phyloP scores from a whole-genome alignment of 35 echinoderm and acorn worm species.

The Apostichopus parvimensis region DNA sequence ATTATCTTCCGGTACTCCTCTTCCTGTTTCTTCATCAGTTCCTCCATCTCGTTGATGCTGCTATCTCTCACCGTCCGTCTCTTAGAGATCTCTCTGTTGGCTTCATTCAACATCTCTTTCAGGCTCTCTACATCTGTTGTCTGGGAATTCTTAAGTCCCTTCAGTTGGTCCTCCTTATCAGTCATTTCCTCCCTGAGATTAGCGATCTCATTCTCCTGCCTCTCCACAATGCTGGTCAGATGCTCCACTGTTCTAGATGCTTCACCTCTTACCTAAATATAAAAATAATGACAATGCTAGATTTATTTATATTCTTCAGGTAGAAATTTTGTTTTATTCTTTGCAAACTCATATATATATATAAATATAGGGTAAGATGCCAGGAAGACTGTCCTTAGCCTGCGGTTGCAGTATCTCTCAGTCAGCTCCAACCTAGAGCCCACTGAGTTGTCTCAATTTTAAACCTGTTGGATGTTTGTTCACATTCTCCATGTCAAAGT shows the following conservation, averaged over 20 bases:
- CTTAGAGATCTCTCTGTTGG: constrained; percentile 60
- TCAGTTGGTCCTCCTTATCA: constrained; percentile 48
- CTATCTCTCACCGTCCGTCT: constrained; percentile 55
- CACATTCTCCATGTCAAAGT: too few relatives aligned
- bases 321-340: too few relatives aligned
- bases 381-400: too few relatives aligned
- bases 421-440: too few relatives aligned
- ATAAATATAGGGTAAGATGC: too few relatives aligned
- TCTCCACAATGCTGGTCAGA: constrained; percentile 74
- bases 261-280: constrained; percentile 54
- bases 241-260: constrained; percentile 70
- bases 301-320: too few relatives aligned
- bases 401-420: too few relatives aligned
- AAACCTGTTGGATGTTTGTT: too few relatives aligned
- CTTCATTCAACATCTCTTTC: constrained; percentile 74
- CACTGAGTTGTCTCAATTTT: too few relatives aligned
- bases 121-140: constrained; percentile 63
- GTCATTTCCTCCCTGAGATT: constrained; percentile 60
- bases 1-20: constrained; percentile 56
- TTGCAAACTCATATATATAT: too few relatives aligned
- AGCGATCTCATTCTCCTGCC: constrained; percentile 75
- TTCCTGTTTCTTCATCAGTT: constrained; percentile 53
- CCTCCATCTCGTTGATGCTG: constrained; percentile 53
- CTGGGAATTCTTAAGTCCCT: constrained; percentile 42
- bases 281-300: too few relatives aligned